phyloP scores from a whole-genome alignment of 2,797 vertebrate genomes.

The Ptychadena robeensis region DNA sequence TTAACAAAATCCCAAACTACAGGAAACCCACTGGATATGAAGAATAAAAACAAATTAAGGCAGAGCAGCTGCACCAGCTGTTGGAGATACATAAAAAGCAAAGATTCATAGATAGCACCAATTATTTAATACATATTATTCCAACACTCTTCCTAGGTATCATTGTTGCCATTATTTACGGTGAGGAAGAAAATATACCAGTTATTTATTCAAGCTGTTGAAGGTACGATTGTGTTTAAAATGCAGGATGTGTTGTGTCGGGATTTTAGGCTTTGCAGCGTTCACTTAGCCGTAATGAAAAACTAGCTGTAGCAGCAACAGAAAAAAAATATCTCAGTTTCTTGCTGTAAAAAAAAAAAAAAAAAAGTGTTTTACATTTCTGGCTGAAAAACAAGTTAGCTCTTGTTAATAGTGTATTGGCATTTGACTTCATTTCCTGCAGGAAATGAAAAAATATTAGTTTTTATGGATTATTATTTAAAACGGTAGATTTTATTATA shows the following conservation, averaged over 20 bases:
- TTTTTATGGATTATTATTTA: conserved; percentile 63
- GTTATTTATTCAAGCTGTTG: conserved; percentile 11
- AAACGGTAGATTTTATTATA: conserved; percentile 57
- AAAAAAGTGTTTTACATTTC: conserved; percentile 58
- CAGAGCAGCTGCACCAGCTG: conserved; percentile 52
- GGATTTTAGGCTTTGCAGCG: conserved; percentile 18
- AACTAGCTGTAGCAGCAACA: conserved; percentile 31
- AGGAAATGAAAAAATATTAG: conserved; percentile 62
- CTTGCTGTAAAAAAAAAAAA: conserved; percentile 36
- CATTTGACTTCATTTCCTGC: conserved; percentile 61
- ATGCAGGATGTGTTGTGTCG: conserved; percentile 23
- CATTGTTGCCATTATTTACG: neutral
- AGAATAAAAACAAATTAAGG: conserved; percentile 55
- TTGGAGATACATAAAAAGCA: conserved; percentile 45
- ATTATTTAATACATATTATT: conserved; percentile 41
- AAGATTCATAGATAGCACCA: neutral
- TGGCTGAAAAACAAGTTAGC: conserved; percentile 60
- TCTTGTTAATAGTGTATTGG: conserved; percentile 61
- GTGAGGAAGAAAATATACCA: conserved; percentile 49
- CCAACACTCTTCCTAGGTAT: conserved; percentile 28
- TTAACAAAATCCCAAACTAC: conserved; percentile 55
- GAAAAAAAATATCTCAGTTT: conserved; percentile 41
- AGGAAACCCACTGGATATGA: conserved; percentile 46
- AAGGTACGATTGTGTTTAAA: conserved; percentile 18
- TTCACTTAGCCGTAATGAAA: conserved; percentile 41